These are phyloP conservation scores for Drosophila micromelanica DNA, from an alignment of 1,140 invertebrate genomes.

Conservation along the genomic window DNA sequence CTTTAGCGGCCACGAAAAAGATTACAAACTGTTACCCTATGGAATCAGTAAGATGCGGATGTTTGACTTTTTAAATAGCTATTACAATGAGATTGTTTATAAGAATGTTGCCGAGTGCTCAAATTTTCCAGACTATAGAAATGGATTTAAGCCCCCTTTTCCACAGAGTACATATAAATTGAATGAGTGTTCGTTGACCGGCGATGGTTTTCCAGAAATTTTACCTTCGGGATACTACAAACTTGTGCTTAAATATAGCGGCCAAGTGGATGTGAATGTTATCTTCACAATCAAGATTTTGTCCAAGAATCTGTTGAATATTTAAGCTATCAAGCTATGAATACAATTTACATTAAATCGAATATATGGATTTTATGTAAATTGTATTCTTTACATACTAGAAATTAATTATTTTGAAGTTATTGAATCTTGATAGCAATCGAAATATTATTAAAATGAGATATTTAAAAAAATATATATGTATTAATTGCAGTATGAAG, in stretches of 20 bases:
- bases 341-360: too few species aligned
- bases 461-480: too few species aligned
- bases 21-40: not conserved
- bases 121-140: too few species aligned
- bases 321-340: too few species aligned
- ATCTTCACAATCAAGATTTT: not conserved
- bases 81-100: too few species aligned
- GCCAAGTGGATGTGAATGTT: not conserved
- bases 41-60: not conserved
- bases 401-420: too few species aligned
- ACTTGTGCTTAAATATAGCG: not conserved
- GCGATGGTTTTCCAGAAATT: not conserved
- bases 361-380: too few species aligned
- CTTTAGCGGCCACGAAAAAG: not conserved
- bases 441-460: too few species aligned
- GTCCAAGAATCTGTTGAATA: not conserved
- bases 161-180: not conserved
- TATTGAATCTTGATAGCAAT: too few species aligned
- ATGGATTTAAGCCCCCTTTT: not conserved
- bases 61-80: not conserved
- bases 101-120: too few species aligned
- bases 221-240: constrained; percentile 4
- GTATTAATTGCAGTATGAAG: too few species aligned
- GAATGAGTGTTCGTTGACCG: not conserved
- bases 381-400: too few species aligned